These are phyloP conservation scores for Siderastrea radians DNA, from an alignment of 92 coral and sea anemone species.

Conservation along the genomic window DNA sequence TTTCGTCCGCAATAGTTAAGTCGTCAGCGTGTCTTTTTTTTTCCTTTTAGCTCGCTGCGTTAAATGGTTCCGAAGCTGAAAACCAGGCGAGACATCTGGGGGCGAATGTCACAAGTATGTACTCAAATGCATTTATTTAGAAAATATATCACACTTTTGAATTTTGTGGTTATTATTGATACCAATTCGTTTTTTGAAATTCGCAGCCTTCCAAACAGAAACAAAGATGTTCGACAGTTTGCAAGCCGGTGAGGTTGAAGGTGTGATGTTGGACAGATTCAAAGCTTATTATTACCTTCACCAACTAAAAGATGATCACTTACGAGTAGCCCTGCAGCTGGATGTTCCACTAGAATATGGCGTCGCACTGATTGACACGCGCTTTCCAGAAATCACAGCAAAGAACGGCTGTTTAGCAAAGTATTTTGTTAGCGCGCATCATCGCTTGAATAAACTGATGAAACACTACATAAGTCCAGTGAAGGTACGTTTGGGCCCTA, in stretches of 20 bases:
- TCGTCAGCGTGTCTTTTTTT: background rate
- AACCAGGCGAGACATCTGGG: conserved; percentile 75
- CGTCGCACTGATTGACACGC: conserved; percentile 60
- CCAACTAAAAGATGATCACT: conserved; percentile 35
- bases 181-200: background rate
- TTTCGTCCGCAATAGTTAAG: background rate
- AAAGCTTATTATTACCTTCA: conserved; percentile 78
- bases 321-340: conserved; percentile 65
- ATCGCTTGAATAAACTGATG: conserved; percentile 62
- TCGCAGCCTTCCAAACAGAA: conserved; percentile 54
- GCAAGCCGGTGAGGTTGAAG: conserved; percentile 54
- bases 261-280: conserved; percentile 76
- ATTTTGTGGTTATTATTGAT: background rate
- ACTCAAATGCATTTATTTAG: background rate
- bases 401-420: conserved; percentile 71
- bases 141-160: background rate
- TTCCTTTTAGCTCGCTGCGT: conserved; percentile 67
- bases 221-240: conserved; percentile 66
- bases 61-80: conserved; percentile 80
- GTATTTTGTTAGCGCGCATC: conserved; percentile 47
- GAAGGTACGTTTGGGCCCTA: conserved; percentile 45
- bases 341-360: conserved; percentile 52
- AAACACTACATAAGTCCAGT: conserved; percentile 79
- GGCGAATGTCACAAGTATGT: conserved; percentile 75
- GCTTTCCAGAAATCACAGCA: conserved; percentile 44